Evolutionary conservation across 2,797 vertebrate species (phyloP).

Genomic region (Pelobates cultripes): DNA sequence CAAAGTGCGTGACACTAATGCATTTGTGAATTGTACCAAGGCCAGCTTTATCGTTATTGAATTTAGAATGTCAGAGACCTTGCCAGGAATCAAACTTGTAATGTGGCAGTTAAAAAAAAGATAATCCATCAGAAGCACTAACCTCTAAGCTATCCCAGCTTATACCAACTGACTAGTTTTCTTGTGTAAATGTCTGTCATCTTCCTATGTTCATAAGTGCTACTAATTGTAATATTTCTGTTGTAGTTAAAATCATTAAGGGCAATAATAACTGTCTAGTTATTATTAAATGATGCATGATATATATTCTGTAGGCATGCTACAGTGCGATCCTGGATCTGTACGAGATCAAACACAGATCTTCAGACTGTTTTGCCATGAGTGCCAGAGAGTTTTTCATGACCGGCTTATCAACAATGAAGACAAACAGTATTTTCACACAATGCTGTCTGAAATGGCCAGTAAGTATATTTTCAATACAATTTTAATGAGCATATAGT

Average conservation of each 20-base stretch:
- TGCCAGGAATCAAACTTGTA: too few species aligned
- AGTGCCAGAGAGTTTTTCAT: constrained; percentile 85
- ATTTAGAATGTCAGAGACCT: too few species aligned
- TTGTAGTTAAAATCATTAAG: not conserved
- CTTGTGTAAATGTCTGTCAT: too few species aligned
- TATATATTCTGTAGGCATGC: constrained; percentile 69
- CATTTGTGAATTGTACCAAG: too few species aligned
- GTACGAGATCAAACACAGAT: constrained; percentile 79
- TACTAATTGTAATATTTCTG: not conserved
- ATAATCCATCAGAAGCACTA: too few species aligned
- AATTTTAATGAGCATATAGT: not conserved
- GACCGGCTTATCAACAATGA: constrained; percentile 83
- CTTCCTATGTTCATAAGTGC: too few species aligned
- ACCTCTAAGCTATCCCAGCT: too few species aligned
- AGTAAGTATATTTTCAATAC: constrained; percentile 68
- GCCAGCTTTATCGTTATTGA: too few species aligned
- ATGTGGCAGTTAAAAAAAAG: too few species aligned
- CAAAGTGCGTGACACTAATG: too few species aligned
- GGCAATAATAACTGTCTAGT: not conserved
- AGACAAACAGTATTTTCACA: constrained; percentile 84
- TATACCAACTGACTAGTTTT: too few species aligned
- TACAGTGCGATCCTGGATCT: constrained; percentile 77
- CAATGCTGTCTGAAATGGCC: constrained; percentile 82
- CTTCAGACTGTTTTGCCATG: constrained; percentile 85
- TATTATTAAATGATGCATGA: too few species aligned